These are phyloP conservation scores for Chrysogorgia sp. DNA, from an alignment of 92 coral and sea anemone species.

Conservation along the genomic window DNA sequence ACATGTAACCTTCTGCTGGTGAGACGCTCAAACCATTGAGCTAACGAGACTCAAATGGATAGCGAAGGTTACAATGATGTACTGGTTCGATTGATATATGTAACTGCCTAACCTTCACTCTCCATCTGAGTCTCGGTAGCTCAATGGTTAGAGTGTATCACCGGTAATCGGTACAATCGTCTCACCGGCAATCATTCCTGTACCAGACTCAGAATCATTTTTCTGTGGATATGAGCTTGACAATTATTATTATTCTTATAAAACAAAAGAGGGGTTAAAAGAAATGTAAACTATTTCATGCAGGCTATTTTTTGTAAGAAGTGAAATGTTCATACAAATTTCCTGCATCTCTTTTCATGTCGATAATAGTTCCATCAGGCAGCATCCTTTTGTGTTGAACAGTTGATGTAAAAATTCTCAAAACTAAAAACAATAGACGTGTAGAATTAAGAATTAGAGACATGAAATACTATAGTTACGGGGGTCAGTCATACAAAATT, in stretches of 20 bases:
- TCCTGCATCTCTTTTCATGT: conserved; percentile 62
- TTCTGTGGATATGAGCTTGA: too few species aligned
- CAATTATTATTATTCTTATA: not conserved
- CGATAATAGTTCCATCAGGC: conserved; percentile 70
- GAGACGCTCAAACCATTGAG: too few species aligned
- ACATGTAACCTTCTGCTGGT: too few species aligned
- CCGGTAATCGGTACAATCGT: not conserved
- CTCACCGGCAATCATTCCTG: not conserved
- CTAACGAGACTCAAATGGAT: too few species aligned
- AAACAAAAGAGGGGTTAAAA: too few species aligned
- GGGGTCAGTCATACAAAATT: not conserved
- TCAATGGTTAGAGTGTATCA: too few species aligned
- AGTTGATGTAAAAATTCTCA: conserved; percentile 73
- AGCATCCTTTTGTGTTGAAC: conserved; percentile 84
- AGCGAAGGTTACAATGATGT: too few species aligned
- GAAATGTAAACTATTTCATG: not conserved
- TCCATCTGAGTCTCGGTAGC: too few species aligned
- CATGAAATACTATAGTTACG: too few species aligned
- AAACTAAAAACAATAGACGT: conserved; percentile 52
- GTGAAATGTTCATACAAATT: conserved; percentile 55
- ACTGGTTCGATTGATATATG: too few species aligned
- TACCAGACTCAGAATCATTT: too few species aligned
- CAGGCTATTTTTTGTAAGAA: not conserved
- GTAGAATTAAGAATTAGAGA: not conserved
- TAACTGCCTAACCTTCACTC: too few species aligned